These are phyloP conservation scores for Apeira syringaria DNA, from an alignment of 2,888 invertebrate species.

Conservation along the genomic window DNA sequence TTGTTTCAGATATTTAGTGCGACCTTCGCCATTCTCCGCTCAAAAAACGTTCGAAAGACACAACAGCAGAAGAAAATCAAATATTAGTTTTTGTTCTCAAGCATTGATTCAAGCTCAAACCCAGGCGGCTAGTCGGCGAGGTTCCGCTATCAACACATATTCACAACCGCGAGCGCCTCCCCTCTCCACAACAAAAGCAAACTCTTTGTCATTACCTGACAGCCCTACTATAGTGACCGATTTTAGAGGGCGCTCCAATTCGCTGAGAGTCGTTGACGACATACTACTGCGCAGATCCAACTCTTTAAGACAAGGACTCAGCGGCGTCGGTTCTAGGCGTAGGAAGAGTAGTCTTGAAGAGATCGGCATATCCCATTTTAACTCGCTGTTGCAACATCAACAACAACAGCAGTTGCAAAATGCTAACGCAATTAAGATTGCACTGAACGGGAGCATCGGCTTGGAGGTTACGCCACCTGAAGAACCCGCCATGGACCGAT, in stretches of 20 bases:
- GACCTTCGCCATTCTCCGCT: slow-evolving; percentile 97
- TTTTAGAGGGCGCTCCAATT: slow-evolving; percentile 92
- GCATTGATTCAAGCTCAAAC: slow-evolving; percentile 84
- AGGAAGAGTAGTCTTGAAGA: slow-evolving; percentile 94
- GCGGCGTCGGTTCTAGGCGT: slow-evolving; percentile 86
- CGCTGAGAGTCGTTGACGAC: slow-evolving; percentile 93
- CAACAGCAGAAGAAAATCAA: slow-evolving; percentile 94
- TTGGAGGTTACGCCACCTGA: slow-evolving; percentile 90
- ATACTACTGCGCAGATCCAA: slow-evolving; percentile 92
- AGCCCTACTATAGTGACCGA: slow-evolving; percentile 92
- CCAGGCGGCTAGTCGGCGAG: slow-evolving; percentile 84
- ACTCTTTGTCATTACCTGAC: slow-evolving; percentile 94
- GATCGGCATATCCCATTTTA: slow-evolving; percentile 92
- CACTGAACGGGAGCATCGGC: slow-evolving; percentile 93
- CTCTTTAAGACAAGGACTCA: slow-evolving; percentile 92
- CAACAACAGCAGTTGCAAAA: slow-evolving; percentile 84
- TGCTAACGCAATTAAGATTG: slow-evolving; percentile 91
- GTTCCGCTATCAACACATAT: slow-evolving; percentile 87
- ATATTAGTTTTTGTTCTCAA: slow-evolving; percentile 95
- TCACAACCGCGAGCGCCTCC: slow-evolving; percentile 88
- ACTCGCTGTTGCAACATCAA: slow-evolving; percentile 85
- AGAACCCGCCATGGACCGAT: slow-evolving; percentile 78
- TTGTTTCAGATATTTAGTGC: slow-evolving; percentile 90
- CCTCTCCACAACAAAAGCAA: slow-evolving; percentile 92
- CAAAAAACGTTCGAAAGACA: slow-evolving; percentile 97